Percentiles rank a stretch among this genome's conserved stretches.
Conservation (phyloP, 2,888 invertebrate species). For the Horisme vitalbata region DNA sequence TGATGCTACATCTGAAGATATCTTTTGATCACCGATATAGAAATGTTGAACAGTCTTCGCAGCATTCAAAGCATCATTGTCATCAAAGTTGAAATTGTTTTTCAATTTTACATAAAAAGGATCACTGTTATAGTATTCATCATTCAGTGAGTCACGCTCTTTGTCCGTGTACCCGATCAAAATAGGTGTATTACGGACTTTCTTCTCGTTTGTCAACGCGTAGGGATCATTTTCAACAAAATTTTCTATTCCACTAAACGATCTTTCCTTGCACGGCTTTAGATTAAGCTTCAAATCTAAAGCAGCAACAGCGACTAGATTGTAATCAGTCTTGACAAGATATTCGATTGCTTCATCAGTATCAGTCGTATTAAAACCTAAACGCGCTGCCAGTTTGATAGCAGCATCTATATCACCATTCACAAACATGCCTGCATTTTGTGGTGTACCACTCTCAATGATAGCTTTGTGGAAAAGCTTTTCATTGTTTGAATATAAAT, state of each 20-base stretch:
- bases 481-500: conserved; percentile 63
- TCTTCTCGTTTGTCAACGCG: conserved; percentile 56
- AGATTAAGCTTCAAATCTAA: conserved; percentile 52
- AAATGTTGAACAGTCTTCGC: conserved; percentile 57
- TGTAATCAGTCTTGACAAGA: conserved; percentile 49
- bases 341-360: conserved; percentile 61
- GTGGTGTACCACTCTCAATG: conserved; percentile 68
- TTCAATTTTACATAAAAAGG: conserved; percentile 58
- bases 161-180: conserved; percentile 66
- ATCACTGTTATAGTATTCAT: conserved; percentile 54
- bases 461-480: conserved; percentile 70
- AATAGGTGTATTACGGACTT: conserved; percentile 62
- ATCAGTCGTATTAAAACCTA: conserved; percentile 59
- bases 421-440: conserved; percentile 61
- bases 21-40: conserved; percentile 65
- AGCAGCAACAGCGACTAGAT: conserved; percentile 60
- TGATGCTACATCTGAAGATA: conserved; percentile 45
- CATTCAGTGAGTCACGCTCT: conserved; percentile 46
- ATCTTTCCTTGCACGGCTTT: conserved; percentile 66
- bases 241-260: conserved; percentile 65
- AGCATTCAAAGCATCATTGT: conserved; percentile 45
- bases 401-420: conserved; percentile 59
- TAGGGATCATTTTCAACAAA: conserved; percentile 64
- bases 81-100: conserved; percentile 60
- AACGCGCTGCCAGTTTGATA: conserved; percentile 56